Evolutionary conservation across 2,113 vertebrate genomes (phyloP).

Genomic region (Mirza zaza): DNA sequence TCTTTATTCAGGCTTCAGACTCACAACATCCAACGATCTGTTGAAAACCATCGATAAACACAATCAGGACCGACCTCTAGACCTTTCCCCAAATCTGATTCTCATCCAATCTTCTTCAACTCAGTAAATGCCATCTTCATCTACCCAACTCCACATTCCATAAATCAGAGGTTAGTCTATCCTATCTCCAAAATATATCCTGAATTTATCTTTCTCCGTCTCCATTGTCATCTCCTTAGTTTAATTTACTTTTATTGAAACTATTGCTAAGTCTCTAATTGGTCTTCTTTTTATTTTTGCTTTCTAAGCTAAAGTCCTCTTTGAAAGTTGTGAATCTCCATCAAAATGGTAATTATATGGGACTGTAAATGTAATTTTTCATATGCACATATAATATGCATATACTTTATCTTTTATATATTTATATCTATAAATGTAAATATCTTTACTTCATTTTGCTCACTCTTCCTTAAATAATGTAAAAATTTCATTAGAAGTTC

Average conservation of each 20-base stretch:
- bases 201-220: not conserved
- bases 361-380: not conserved
- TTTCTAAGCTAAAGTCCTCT: not conserved
- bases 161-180: not conserved
- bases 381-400: not conserved
- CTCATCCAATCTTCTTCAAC: not conserved
- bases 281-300: not conserved
- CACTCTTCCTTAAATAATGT: slow-evolving; percentile 16
- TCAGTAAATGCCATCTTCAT: not conserved
- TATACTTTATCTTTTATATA: not conserved
- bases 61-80: not conserved
- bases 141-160: not conserved
- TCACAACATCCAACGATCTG: not conserved
- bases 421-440: not conserved
- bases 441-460: slow-evolving; percentile 30
- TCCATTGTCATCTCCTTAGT: not conserved
- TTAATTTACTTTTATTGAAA: slow-evolving; percentile 22
- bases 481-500: slow-evolving; percentile 32
- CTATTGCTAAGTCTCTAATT: not conserved
- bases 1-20: not conserved
- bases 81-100: not conserved
- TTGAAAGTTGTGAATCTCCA: slow-evolving; percentile 30
- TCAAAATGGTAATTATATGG: not conserved
- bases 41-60: slow-evolving; percentile 6
- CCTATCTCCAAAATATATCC: not conserved